Base-by-base conservation (phyloP, 2,113 vertebrate species). In the Colinus virginianus region DNA sequence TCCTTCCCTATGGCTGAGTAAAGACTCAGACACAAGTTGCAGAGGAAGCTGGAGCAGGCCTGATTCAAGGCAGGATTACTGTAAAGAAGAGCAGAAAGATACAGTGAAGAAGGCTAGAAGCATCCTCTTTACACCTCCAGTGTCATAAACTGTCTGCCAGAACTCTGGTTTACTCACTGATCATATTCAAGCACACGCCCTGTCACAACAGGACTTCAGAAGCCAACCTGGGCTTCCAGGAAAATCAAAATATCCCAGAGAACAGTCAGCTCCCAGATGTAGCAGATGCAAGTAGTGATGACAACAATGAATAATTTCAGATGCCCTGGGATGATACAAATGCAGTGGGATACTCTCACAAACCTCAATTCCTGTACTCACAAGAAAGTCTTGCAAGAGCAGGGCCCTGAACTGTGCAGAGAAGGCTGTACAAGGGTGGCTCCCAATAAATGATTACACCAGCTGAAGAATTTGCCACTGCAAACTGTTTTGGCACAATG, bases 41-140 rank as follows among this genome's bases (percentile, higher is more conserved):
- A 97, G 13, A 99, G 98, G 94, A 99, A 99, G 83, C 94, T 98
- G 95, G 98, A 98, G 97, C 98, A 99, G 25, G 97, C 96, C n/a
- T 97, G 97, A 90, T 99, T 99, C 89, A 99, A 97, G 84, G 96
- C 83, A 66, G 97, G 88, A 86, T 99, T 98, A 96, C 99, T 98
- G 98, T 92, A 91, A 96, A 97, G 64, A 94, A 93, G n/a, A 88
- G 78, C 38, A 93, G 64, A 85, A 84, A 95, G 15, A 92, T 13
- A 92, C 8, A 78, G 55, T 22, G 71, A 76, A 84, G 86, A 59
- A 83, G 48, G 40, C 64, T 45, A 67, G 38, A 77, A 86, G 46
- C 46, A 90, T 30, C 43, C 6, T 71, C 51, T 69, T 85, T 64
- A 20, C 30, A 25, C 18, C 67, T 62, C 32, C 83, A 48, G 5